Evolutionary conservation across 2,113 vertebrate species (phyloP).

Genomic region (Aldabrachelys gigantea): DNA sequence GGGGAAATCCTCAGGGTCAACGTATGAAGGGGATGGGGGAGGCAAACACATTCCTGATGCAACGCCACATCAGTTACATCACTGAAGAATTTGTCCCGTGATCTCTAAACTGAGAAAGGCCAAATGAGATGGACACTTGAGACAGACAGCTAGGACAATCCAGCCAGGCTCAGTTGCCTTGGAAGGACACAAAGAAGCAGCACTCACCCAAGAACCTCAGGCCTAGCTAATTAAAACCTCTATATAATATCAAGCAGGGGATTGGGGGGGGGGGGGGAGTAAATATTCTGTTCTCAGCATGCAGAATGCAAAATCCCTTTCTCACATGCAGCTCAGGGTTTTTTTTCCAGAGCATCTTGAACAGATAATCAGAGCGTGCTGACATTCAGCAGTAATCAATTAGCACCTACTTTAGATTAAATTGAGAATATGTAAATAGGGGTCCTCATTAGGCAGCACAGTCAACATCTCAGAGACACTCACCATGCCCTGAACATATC

Average conservation of each 20-base stretch:
- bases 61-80: not conserved
- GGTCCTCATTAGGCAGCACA: slow-evolving; percentile 81
- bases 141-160: slow-evolving; percentile 29
- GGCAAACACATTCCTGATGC: not conserved
- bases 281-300: slow-evolving; percentile 24
- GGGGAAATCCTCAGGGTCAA: not conserved
- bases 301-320: slow-evolving; percentile 52
- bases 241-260: slow-evolving; percentile 2
- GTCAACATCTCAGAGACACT: slow-evolving; percentile 79
- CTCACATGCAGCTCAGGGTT: slow-evolving; percentile 60
- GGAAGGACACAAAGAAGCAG: slow-evolving; percentile 46
- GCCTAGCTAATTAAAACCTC: slow-evolving; percentile 57
- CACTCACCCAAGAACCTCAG: slow-evolving; percentile 16
- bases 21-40: not conserved
- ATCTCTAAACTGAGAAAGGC: slow-evolving; percentile 29
- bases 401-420: slow-evolving; percentile 89
- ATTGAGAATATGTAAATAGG: slow-evolving; percentile 88
- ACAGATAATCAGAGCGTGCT: slow-evolving; percentile 86
- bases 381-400: slow-evolving; percentile 88
- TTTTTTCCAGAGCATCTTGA: slow-evolving; percentile 78
- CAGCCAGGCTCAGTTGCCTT: slow-evolving; percentile 19
- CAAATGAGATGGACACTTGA: not conserved
- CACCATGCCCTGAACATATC: slow-evolving; percentile 73
- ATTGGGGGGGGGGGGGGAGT: not conserved
- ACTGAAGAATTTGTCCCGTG: not conserved